These are phyloP conservation scores for Nerophis lumbriciformis DNA, from an alignment of 2,113 vertebrate genomes.

Conservation along the genomic window DNA sequence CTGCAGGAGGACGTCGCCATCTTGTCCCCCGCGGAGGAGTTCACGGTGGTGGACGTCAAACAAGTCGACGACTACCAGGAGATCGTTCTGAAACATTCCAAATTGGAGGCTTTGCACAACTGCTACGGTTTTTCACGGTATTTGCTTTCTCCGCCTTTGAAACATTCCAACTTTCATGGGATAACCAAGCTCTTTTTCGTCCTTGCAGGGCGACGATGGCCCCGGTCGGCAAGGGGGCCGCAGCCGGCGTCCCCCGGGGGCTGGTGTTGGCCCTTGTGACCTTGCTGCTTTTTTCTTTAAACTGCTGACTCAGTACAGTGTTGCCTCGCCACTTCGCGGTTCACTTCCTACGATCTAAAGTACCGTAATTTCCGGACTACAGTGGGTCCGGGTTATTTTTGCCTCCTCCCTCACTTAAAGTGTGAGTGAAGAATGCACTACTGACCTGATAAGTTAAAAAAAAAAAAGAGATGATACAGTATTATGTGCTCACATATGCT, in stretches of 20 bases:
- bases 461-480: too few species aligned
- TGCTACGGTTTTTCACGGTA: slow-evolving; percentile 55
- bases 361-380: too few species aligned
- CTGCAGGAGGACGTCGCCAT: neutral
- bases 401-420: too few species aligned
- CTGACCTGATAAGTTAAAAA: too few species aligned
- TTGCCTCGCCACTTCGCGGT: too few species aligned
- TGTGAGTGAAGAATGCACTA: too few species aligned
- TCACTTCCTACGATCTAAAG: too few species aligned
- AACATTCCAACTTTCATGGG: neutral
- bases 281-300: slow-evolving; percentile 12
- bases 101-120: slow-evolving; percentile 8
- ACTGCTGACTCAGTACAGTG: neutral
- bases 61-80: fast-evolving
- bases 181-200: slow-evolving; percentile 1
- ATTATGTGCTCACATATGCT: too few species aligned
- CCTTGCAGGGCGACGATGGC: slow-evolving; percentile 19
- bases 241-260: slow-evolving; percentile 18
- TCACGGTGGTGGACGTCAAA: slow-evolving; percentile 33
- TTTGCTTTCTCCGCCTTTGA: neutral
- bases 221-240: slow-evolving; percentile 25
- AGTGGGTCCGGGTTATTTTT: too few species aligned
- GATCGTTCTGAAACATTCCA: slow-evolving; percentile 35
- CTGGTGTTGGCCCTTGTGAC: slow-evolving; percentile 14
- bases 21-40: slow-evolving; percentile 63